phyloP scores from a whole-genome alignment of 2,113 vertebrate species.

The chimpanzee (Pan troglodytes) region DNA sequence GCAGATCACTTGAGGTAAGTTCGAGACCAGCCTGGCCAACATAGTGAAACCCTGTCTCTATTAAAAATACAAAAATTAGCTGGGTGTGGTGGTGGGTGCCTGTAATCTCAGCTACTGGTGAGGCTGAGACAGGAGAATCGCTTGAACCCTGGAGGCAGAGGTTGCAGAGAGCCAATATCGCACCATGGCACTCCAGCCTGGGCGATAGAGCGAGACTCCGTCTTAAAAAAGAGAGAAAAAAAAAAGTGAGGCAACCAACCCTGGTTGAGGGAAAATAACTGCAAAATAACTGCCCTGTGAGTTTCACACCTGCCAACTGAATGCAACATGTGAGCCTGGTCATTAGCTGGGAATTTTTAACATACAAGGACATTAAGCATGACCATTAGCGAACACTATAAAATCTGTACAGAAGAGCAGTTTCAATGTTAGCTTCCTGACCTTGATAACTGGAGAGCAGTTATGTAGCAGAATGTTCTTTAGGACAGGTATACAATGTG shows the following conservation, averaged over 20 bases:
- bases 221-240: no score
- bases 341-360: neutral
- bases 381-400: neutral
- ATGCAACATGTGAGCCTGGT: fast-evolving
- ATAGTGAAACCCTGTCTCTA: no score
- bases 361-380: neutral
- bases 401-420: neutral
- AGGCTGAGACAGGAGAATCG: no score
- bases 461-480: neutral
- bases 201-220: no score
- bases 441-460: neutral
- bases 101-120: no score
- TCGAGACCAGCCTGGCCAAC: no score
- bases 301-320: neutral
- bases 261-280: neutral
- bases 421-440: neutral
- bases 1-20: no score
- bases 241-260: neutral
- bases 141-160: no score
- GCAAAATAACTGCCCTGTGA: neutral
- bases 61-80: no score
- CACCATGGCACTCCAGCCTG: no score
- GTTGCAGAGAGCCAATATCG: no score
- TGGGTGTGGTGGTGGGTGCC: no score
- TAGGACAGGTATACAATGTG: fast-evolving